Evolutionary conservation across 2,797 vertebrate species (phyloP), one percentile per base, ranked within the genome.

Genomic region (Sebastes trivittatus): DNA sequence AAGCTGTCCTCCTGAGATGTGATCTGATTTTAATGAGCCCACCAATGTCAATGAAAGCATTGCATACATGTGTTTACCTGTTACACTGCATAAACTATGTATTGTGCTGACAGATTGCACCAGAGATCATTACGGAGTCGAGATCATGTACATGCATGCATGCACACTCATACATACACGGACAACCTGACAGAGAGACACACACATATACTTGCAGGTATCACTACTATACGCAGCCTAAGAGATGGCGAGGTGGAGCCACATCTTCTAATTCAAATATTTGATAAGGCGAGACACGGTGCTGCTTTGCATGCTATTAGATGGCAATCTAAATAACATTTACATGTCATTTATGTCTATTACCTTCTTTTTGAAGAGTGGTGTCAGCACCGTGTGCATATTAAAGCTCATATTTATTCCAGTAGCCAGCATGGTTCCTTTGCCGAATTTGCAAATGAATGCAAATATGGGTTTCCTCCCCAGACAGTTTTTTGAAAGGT

Each of bases 271-370:
- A 88, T 84, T 86, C 88, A 91, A 89, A 91, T 89, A 91, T 92
- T 88, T 92, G 91, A 90, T 87, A 86, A 90, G 88, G 82, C 56
- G 70, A 89, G 88, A 88, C 89, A 84, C 70, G 77, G 75, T n/a
- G 62, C 85, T 87, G 82, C 75, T 92, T 89, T 92, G 88, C 85
- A 93, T 90, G 86, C 60, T 82, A 83, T 94, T 94, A 92, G 86
- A 91, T 81, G 80, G 91, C 88, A 93, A 94, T 95, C 90, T 93
- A 92, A 95, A 95, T 94, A 91, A 75, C 88, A 94, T 93, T 93
- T 92, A 89, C 93, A 93, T 95, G 82, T 93, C 78, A 93, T 94
- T 93, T 94, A 88, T 77, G 86, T 86, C 91, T 88, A 85, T 92
- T 93, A 89, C 78, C 71, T 84, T 88, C 70, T 82, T 72, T 92